Evolutionary conservation across 2,888 invertebrate species (phyloP).

Genomic region (Rutpela maculata): DNA sequence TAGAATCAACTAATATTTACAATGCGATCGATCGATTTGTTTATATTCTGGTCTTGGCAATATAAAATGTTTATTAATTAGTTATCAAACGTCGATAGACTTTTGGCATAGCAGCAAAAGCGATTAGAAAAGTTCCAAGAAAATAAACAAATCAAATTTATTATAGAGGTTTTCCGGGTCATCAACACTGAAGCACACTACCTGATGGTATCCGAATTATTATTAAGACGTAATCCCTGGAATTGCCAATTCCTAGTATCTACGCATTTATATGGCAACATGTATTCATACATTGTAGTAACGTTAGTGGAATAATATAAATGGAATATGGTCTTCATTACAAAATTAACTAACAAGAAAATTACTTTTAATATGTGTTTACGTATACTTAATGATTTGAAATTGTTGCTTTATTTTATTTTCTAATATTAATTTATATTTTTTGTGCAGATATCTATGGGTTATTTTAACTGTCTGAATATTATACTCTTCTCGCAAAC

Average conservation of each 20-base stretch:
- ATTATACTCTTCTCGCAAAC: too few species aligned
- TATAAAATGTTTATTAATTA: background rate
- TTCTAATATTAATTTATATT: too few species aligned
- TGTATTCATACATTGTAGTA: background rate
- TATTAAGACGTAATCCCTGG: background rate
- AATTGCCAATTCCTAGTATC: background rate
- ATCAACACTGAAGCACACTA: too few species aligned
- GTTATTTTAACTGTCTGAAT: too few species aligned
- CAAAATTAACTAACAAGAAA: too few species aligned
- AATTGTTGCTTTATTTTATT: too few species aligned
- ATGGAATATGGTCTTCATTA: too few species aligned
- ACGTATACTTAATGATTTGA: too few species aligned
- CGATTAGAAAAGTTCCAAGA: background rate
- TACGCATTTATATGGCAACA: background rate
- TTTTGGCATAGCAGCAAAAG: background rate
- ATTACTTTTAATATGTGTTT: too few species aligned
- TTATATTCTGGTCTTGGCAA: background rate
- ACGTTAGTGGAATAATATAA: background rate
- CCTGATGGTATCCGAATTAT: constrained; percentile 7
- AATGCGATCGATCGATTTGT: background rate
- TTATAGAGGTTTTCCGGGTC: background rate
- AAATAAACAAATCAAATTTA: background rate
- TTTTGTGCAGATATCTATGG: too few species aligned
- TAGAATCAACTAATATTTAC: background rate
- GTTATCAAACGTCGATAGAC: background rate